Percentiles rank a stretch among this genome's conserved stretches.
Conservation (phyloP, 2,888 invertebrate species). For the Lepetodrilus schrolli region DNA sequence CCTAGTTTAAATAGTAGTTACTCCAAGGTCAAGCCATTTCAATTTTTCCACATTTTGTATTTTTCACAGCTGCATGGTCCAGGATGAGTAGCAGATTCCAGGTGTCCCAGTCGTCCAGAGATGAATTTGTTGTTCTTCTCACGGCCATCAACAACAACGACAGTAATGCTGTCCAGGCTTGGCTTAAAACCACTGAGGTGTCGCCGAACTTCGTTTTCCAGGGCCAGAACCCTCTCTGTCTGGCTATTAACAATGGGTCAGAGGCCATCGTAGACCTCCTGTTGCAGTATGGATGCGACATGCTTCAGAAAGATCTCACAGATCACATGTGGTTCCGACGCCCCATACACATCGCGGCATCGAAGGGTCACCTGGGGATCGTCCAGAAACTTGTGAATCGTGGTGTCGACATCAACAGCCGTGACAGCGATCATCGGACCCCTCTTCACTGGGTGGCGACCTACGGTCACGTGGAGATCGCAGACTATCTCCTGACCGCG, state of each 20-base stretch:
- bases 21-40: too few relatives aligned
- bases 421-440: constrained; percentile 63
- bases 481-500: constrained; percentile 51
- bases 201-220: constrained; percentile 53
- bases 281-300: constrained; percentile 58
- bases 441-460: constrained; percentile 67
- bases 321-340: constrained; percentile 62
- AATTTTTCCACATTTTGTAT: too few relatives aligned
- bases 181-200: constrained; percentile 36
- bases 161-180: not conserved
- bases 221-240: constrained; percentile 56
- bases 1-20: too few relatives aligned
- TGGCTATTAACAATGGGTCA: constrained; percentile 52
- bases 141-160: constrained; percentile 16
- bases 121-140: constrained; percentile 1
- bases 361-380: constrained; percentile 54
- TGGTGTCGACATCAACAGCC: constrained; percentile 60
- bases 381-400: constrained; percentile 52
- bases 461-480: constrained; percentile 50
- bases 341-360: constrained; percentile 68
- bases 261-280: constrained; percentile 55
- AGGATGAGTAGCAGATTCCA: too few relatives aligned
- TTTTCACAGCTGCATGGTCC: too few relatives aligned
- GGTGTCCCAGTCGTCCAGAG: too few relatives aligned
- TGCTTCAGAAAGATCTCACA: constrained; percentile 48